Evolutionary conservation across 2,888 invertebrate species (phyloP).

Genomic region (Apoda limacodes): DNA sequence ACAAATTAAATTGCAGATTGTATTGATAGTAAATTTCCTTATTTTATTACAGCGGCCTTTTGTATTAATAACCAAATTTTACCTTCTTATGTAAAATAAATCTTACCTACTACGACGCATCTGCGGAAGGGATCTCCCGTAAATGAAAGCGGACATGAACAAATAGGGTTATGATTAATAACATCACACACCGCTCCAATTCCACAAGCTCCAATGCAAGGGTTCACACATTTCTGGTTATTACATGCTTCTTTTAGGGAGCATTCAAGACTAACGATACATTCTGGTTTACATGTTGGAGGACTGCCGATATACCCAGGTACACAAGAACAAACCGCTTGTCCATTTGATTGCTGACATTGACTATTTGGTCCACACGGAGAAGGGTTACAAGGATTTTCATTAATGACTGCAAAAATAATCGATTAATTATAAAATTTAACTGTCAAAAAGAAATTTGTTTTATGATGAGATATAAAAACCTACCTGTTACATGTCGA

Average conservation of each 20-base stretch:
- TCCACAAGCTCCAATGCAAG: slow-evolving; percentile 85
- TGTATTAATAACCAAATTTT: not conserved
- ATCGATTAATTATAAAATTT: too few species aligned
- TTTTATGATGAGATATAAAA: too few species aligned
- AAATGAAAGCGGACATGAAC: slow-evolving; percentile 78
- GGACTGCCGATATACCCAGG: slow-evolving; percentile 79
- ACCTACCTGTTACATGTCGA: slow-evolving; percentile 58
- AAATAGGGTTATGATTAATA: slow-evolving; percentile 82
- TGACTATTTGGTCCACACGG: slow-evolving; percentile 84
- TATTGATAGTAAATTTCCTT: too few species aligned
- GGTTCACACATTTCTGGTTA: slow-evolving; percentile 80
- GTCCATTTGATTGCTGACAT: slow-evolving; percentile 76
- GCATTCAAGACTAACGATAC: slow-evolving; percentile 80
- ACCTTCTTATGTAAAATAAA: slow-evolving; percentile 1
- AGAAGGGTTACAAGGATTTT: slow-evolving; percentile 79
- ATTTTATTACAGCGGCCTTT: too few species aligned
- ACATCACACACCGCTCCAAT: slow-evolving; percentile 78
- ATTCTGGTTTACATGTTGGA: slow-evolving; percentile 83
- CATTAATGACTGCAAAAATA: too few species aligned
- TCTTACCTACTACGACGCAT: slow-evolving; percentile 66
- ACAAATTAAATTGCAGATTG: too few species aligned
- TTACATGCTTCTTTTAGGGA: slow-evolving; percentile 78
- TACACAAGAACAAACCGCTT: slow-evolving; percentile 80
- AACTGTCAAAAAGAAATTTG: too few species aligned
- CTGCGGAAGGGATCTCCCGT: slow-evolving; percentile 83